These are phyloP conservation scores for Augiades crinisus DNA, from an alignment of 2,888 invertebrate species.

Conservation along the genomic window DNA sequence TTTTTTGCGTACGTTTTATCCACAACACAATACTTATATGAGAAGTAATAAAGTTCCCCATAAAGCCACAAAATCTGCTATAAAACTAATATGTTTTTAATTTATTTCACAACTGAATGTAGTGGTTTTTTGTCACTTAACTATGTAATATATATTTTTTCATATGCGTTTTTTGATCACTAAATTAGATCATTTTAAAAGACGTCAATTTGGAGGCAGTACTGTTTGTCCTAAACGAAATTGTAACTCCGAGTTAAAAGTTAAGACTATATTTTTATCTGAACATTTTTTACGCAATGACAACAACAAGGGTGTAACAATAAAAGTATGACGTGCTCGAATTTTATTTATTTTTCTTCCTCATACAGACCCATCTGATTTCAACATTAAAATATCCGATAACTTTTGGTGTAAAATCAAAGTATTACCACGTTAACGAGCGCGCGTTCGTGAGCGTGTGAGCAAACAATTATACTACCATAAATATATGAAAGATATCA, in stretches of 20 bases:
- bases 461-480: conserved; percentile 59
- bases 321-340: conserved; percentile 51
- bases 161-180: no score
- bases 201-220: no score
- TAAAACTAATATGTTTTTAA: no score
- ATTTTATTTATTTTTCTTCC: conserved; percentile 66
- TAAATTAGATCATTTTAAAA: no score
- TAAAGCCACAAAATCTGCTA: no score
- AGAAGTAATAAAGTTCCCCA: no score
- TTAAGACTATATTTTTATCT: conserved; percentile 14
- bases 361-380: conserved; percentile 73
- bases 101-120: no score
- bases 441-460: conserved; percentile 42
- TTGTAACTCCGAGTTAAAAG: conserved; percentile 4
- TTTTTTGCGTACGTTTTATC: no score
- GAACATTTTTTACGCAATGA: conserved; percentile 24
- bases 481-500: conserved; percentile 63
- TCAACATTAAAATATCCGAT: conserved; percentile 61
- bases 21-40: no score
- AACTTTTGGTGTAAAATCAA: conserved; percentile 53
- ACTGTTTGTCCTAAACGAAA: no score
- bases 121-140: no score
- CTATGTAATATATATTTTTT: no score
- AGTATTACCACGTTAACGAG: conserved; percentile 40
- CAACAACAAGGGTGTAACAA: conserved; percentile 32